Evolutionary conservation across 2,797 vertebrate species (phyloP).

Genomic region (Eulemur rubriventer): DNA sequence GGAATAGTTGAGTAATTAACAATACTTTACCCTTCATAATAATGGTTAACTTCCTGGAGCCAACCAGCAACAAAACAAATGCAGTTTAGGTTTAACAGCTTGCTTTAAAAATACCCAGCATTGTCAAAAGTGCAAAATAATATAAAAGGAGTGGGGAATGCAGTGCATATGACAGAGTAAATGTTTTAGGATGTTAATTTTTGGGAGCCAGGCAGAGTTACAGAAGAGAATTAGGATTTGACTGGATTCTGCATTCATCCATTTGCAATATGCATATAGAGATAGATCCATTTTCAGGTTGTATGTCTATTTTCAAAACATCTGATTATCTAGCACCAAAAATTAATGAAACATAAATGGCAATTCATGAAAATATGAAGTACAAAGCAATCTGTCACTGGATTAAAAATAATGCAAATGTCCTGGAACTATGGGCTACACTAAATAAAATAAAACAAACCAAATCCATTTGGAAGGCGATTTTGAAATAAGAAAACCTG

Average conservation of each 20-base stretch:
- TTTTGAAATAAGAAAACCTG: slow-evolving; percentile 3
- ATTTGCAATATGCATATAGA: not conserved
- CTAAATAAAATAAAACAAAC: not conserved
- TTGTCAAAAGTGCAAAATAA: not conserved
- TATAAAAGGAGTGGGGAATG: not conserved
- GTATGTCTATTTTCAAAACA: slow-evolving; percentile 8
- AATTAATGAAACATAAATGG: slow-evolving; percentile 22
- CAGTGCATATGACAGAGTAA: not conserved
- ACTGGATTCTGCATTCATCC: not conserved
- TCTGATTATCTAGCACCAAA: not conserved
- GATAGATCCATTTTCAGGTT: not conserved
- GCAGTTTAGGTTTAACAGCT: not conserved
- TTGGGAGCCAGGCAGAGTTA: not conserved
- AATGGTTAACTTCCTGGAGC: not conserved
- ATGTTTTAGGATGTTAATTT: not conserved
- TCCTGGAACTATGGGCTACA: not conserved
- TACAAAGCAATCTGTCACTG: not conserved
- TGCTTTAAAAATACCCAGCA: not conserved
- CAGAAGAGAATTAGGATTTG: not conserved
- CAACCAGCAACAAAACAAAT: not conserved
- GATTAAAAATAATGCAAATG: slow-evolving; percentile 27
- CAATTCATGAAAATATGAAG: not conserved
- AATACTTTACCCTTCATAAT: not conserved
- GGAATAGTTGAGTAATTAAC: not conserved
- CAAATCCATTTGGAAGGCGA: not conserved